Percentiles rank a stretch among this genome's conserved stretches.
Conservation (phyloP, 2,113 vertebrate species). For the Bettongia penicillata region DNA sequence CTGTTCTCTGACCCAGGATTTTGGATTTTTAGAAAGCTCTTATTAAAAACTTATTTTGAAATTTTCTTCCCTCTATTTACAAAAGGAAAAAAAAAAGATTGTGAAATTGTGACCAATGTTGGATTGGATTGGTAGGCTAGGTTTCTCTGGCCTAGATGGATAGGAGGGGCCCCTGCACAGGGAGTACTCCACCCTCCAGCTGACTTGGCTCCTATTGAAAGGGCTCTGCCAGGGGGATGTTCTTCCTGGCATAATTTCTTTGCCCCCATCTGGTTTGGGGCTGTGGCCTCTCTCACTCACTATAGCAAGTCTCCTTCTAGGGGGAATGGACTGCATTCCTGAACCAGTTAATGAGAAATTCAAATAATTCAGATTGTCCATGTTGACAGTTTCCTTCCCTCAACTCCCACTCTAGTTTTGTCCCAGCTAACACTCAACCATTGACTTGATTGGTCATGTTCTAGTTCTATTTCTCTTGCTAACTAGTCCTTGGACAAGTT, state of each 20-base stretch:
- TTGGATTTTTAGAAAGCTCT: slow-evolving; percentile 44
- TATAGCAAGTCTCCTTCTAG: slow-evolving; percentile 44
- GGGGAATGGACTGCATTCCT: slow-evolving; percentile 49
- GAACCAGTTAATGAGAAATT: slow-evolving; percentile 49
- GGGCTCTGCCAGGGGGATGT: slow-evolving; percentile 14
- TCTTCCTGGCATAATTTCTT: slow-evolving; percentile 38
- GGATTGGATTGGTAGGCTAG: not conserved
- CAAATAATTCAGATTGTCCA: slow-evolving; percentile 4
- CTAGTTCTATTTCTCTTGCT: not conserved
- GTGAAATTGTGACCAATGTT: not conserved
- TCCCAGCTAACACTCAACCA: not conserved
- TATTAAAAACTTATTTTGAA: not conserved
- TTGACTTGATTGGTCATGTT: not conserved
- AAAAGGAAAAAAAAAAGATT: not conserved
- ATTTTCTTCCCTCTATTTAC: not conserved
- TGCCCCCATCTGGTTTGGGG: slow-evolving; percentile 66
- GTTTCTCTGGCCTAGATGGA: not conserved
- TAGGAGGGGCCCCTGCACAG: not conserved
- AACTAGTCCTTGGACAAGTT: not conserved
- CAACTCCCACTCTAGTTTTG: not conserved
- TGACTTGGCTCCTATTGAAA: slow-evolving; percentile 64
- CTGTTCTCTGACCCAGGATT: slow-evolving; percentile 45
- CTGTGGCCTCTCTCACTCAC: slow-evolving; percentile 41
- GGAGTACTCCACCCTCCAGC: slow-evolving; percentile 36
- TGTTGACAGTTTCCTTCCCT: not conserved